Evolutionary conservation across 2,888 invertebrate genomes (phyloP).

Genomic region (Phengaris arion): DNA sequence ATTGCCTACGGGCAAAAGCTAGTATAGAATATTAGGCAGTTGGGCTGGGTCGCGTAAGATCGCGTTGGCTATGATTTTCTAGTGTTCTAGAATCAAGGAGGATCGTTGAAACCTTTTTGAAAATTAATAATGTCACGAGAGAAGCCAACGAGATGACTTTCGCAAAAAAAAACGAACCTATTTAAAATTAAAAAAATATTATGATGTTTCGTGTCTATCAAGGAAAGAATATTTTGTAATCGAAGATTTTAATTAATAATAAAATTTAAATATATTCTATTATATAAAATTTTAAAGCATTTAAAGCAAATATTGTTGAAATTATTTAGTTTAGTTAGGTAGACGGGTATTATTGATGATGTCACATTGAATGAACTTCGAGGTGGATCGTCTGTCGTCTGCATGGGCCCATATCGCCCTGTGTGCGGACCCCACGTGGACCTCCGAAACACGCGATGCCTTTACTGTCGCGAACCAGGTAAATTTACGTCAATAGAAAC

Average conservation of each 20-base stretch:
- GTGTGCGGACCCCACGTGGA: conserved; percentile 77
- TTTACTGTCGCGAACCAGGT: conserved; percentile 75
- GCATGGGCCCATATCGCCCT: conserved; percentile 77
- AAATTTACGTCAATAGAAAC: conserved; percentile 32
- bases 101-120: neutral
- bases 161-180: conserved; percentile 67
- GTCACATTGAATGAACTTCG: conserved; percentile 79
- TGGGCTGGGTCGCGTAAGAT: no score
- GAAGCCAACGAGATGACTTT: conserved; percentile 67
- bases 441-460: conserved; percentile 71
- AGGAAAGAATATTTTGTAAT: conserved; percentile 76
- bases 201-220: conserved; percentile 66
- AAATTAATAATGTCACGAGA: conserved; percentile 31
- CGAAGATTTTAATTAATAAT: conserved; percentile 73
- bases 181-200: conserved; percentile 65
- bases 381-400: conserved; percentile 72
- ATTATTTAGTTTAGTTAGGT: conserved; percentile 68
- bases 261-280: conserved; percentile 71
- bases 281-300: conserved; percentile 74
- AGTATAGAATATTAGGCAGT: no score
- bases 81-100: no score
- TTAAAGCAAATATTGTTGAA: conserved; percentile 71
- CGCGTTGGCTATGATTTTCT: no score
- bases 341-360: conserved; percentile 69
- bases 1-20: no score